Evolutionary conservation across 2,113 vertebrate genomes (phyloP).

Genomic region (Abramis brama): DNA sequence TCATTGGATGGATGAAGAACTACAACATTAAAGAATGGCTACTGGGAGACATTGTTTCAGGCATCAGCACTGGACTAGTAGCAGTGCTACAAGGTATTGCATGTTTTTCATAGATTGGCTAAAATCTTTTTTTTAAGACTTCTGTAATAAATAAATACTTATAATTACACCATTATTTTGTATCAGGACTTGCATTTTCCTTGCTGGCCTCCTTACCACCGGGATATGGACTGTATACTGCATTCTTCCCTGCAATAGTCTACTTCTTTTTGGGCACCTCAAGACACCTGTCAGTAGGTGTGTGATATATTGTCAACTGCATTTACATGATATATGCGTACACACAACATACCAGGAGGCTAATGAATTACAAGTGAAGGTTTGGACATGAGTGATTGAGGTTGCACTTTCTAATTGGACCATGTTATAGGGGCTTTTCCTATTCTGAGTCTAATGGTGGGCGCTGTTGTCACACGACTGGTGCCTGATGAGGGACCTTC

Average conservation of each 20-base stretch:
- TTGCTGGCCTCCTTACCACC: slow-evolving; percentile 85
- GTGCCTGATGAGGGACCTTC: slow-evolving; percentile 59
- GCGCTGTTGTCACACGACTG: slow-evolving; percentile 76
- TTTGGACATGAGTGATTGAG: too few species aligned
- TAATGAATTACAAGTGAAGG: background rate
- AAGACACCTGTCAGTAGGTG: slow-evolving; percentile 91
- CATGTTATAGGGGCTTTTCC: slow-evolving; percentile 85
- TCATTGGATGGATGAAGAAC: slow-evolving; percentile 84
- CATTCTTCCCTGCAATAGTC: slow-evolving; percentile 86
- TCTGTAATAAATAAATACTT: background rate
- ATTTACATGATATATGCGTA: background rate
- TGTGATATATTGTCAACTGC: slow-evolving; percentile 56
- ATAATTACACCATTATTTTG: background rate
- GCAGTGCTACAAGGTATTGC: slow-evolving; percentile 90
- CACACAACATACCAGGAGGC: background rate
- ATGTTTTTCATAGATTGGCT: background rate
- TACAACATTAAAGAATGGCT: slow-evolving; percentile 89
- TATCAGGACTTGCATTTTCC: slow-evolving; percentile 88
- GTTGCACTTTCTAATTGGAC: background rate
- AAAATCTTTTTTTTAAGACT: background rate
- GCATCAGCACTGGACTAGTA: slow-evolving; percentile 91
- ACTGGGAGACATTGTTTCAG: slow-evolving; percentile 86
- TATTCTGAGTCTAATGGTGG: slow-evolving; percentile 88
- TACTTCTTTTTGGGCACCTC: slow-evolving; percentile 95
- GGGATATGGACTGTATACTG: slow-evolving; percentile 87